Evolutionary conservation across 2,113 vertebrate species (phyloP).

Genomic region (Spermophilus dauricus): DNA sequence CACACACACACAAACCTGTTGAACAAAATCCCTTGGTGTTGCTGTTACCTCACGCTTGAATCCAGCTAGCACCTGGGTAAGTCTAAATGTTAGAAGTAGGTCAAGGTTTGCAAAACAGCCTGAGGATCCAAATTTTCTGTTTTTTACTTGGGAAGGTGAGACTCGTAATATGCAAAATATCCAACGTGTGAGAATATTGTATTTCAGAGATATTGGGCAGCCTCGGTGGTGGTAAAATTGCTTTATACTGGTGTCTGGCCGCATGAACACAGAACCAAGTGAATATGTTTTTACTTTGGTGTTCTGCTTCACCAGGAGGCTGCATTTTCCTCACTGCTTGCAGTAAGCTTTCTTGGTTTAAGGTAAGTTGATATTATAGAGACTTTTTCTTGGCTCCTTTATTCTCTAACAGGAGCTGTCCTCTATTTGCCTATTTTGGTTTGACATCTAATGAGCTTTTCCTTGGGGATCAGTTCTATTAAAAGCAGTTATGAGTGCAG

Average conservation of each 20-base stretch:
- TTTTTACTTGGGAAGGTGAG: not conserved
- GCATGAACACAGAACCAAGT: not conserved
- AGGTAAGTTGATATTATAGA: not conserved
- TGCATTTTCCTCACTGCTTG: not conserved
- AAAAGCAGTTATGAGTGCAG: not conserved
- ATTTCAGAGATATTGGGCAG: not conserved
- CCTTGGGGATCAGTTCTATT: not conserved
- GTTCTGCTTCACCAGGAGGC: not conserved
- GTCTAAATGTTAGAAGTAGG: not conserved
- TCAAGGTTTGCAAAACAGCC: not conserved
- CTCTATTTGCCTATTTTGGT: not conserved
- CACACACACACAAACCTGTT: not conserved
- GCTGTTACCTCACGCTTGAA: not conserved
- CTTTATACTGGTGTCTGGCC: not conserved
- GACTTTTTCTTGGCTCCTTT: not conserved
- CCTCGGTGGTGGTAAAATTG: not conserved
- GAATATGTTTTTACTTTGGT: not conserved
- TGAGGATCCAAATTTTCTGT: not conserved
- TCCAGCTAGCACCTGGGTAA: not conserved
- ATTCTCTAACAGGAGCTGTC: not conserved
- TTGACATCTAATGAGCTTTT: not conserved
- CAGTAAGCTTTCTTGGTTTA: not conserved
- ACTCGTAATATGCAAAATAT: not conserved
- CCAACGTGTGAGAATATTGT: not conserved
- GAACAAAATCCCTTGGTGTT: not conserved